Conservation (phyloP, 2,888 invertebrate species). For the Nineta flava region DNA sequence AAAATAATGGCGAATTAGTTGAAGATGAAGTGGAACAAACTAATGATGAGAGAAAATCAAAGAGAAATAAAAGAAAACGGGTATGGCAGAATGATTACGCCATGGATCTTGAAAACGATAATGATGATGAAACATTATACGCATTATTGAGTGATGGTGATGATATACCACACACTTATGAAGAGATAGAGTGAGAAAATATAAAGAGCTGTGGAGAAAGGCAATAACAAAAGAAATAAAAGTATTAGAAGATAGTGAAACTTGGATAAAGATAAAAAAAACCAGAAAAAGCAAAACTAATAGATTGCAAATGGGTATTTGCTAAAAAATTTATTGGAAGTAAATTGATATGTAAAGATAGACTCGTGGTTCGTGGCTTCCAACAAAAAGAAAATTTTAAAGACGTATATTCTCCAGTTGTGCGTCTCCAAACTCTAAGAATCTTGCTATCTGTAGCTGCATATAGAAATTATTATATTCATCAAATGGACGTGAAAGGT, state of each 20-base stretch:
- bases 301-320: too few species aligned
- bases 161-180: too few species aligned
- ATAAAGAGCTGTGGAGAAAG: too few species aligned
- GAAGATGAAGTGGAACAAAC: neutral
- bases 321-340: neutral
- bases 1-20: neutral
- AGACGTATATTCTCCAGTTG: conserved; percentile 9
- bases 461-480: too few species aligned
- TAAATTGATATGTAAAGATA: neutral
- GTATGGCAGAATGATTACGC: too few species aligned
- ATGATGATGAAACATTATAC: too few species aligned
- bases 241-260: neutral
- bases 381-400: too few species aligned
- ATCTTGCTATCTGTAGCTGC: conserved; percentile 11
- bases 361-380: neutral
- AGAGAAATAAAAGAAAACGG: too few species aligned
- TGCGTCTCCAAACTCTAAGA: conserved; percentile 9
- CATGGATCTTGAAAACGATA: too few species aligned
- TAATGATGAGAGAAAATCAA: too few species aligned
- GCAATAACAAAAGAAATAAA: neutral
- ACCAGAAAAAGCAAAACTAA: neutral
- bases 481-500: conserved; percentile 14
- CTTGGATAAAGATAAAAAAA: neutral
- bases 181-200: too few species aligned
- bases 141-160: too few species aligned